Base-by-base conservation (phyloP, 2,797 vertebrate genomes). In the Moxostoma hubbsi region DNA sequence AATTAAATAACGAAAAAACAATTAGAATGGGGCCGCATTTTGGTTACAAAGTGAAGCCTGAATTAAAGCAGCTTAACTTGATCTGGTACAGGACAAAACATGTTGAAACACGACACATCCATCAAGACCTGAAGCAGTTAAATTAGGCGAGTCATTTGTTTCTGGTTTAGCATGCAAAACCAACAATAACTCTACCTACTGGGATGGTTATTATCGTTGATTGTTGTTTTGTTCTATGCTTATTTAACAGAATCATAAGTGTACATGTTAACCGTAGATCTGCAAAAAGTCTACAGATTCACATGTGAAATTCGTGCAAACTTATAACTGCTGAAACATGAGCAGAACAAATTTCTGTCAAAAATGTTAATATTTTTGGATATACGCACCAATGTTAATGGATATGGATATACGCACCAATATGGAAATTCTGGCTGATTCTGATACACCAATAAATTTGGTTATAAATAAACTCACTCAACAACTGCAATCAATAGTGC, bases 31-130 rank as follows among this genome's bases (percentile, higher is more conserved):
- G 47, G 43, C 54, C 3, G 18, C 13, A 50, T 50, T 77, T 68
- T 64, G 84, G 64, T 80, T 51, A 69, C 46, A 68, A 78, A 55
- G 69, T 64, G 7, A 57, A 9, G 45, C 43, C 79, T 75, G 50
- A 43, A 70, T 51, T 53, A 66, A 53, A 73, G 11, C 47, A 51
- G 47, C 69, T 64, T 43, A 63, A 36, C 73, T 89, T 84, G 87
- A 77, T 73, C 77, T 69, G 74, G 85, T 77, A 8, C 18, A 45
- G 24, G 63, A 72, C 15, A 68, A 54, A 57, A 79, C 77, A 58
- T 58, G 75, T 69, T 68, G 57, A 75, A 66, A 81, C 67, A 5
- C 0, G 59, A 72, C 12, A 47, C 67, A 65, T 43, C 46, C 54
- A 69, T 64, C 36, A 61, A 55, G 59, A 77, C 59, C 46, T 72